phyloP scores from a whole-genome alignment of 2,113 vertebrate species.

The Fulica atra region DNA sequence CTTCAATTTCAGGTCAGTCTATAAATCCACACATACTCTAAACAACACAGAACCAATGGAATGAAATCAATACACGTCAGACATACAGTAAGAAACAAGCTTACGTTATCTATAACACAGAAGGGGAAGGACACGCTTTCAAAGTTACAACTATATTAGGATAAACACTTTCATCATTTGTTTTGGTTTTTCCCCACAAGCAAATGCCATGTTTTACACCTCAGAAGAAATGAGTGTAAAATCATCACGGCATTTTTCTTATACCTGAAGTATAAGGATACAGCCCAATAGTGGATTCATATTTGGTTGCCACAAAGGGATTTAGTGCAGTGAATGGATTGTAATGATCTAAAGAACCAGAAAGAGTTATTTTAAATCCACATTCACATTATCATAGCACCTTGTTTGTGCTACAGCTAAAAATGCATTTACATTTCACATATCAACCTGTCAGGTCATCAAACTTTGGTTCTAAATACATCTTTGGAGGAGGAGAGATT shows the following conservation, averaged over 20 bases:
- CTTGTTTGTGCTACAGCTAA: background rate
- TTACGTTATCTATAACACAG: background rate
- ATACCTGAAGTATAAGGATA: conserved; percentile 87
- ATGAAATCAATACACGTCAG: background rate
- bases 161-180: background rate
- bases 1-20: background rate
- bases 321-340: conserved; percentile 89
- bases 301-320: conserved; percentile 84
- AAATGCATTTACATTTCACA: background rate
- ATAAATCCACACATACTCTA: background rate
- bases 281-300: conserved; percentile 85
- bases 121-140: background rate
- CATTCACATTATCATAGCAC: background rate
- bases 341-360: conserved; percentile 88
- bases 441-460: background rate
- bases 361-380: conserved; percentile 65
- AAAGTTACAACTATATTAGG: background rate
- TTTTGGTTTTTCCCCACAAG: background rate
- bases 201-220: conserved; percentile 64
- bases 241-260: conserved; percentile 56
- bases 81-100: conserved; percentile 17
- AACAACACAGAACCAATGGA: conserved; percentile 21
- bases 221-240: conserved; percentile 8
- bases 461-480: background rate
- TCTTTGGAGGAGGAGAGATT: background rate